A percentile compares a stretch with the other conserved stretches of the same genome.
Conservation (phyloP, 1,140 invertebrate species). For the Cotesia glomerata region DNA sequence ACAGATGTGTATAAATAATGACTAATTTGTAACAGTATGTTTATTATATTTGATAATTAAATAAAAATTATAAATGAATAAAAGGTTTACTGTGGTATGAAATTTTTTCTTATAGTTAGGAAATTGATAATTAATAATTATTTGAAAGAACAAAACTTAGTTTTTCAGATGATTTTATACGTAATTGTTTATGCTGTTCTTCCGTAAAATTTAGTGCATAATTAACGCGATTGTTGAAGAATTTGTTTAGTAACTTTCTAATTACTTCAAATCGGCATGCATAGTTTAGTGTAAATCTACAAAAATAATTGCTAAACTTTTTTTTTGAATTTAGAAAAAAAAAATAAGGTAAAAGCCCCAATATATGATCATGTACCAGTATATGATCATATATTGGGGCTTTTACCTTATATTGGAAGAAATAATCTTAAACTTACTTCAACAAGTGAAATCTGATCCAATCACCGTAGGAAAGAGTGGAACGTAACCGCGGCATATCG, state of each 20-base stretch:
- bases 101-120: too few species aligned
- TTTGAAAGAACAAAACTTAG: too few species aligned
- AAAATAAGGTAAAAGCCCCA: too few species aligned
- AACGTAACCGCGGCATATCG: slow-evolving; percentile 44
- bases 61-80: too few species aligned
- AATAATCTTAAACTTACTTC: slow-evolving; percentile 31
- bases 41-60: too few species aligned
- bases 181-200: slow-evolving; percentile 13
- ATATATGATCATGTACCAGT: too few species aligned
- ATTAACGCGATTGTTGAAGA: not conserved
- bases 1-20: too few species aligned
- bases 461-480: slow-evolving; percentile 40
- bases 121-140: too few species aligned
- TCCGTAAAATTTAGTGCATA: slow-evolving; percentile 19
- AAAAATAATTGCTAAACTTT: not conserved
- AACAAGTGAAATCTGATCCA: slow-evolving; percentile 34
- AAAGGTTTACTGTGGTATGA: too few species aligned
- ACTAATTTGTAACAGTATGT: too few species aligned
- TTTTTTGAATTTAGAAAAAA: too few species aligned
- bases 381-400: too few species aligned
- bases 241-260: not conserved
- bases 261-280: not conserved
- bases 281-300: slow-evolving; percentile 6
- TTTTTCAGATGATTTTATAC: slow-evolving; percentile 13
- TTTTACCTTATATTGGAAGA: not conserved